phyloP scores from a whole-genome alignment of 2,113 vertebrate genomes.

The Myrmecobius fasciatus region DNA sequence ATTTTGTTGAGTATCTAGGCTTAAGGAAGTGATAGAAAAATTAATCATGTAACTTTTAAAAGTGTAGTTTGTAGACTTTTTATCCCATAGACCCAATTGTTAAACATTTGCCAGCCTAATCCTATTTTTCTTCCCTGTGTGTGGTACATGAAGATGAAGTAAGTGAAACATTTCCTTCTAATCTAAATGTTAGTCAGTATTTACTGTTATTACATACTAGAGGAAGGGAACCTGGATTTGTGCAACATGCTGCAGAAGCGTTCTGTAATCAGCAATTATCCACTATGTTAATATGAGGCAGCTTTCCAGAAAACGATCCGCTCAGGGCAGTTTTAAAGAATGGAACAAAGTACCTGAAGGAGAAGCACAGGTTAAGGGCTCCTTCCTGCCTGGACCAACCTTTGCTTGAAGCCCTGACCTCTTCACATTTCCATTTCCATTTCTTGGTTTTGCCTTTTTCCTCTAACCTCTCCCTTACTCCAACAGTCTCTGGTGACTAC shows the following conservation, averaged over 20 bases:
- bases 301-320: background rate
- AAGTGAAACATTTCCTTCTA: background rate
- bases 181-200: background rate
- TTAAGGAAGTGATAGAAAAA: background rate
- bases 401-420: background rate
- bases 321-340: background rate
- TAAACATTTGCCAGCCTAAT: background rate
- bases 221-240: background rate
- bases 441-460: background rate
- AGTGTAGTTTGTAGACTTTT: background rate
- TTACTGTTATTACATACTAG: background rate
- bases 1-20: background rate
- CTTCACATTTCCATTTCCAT: background rate
- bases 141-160: background rate
- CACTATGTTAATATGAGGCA: background rate
- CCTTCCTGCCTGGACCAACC: background rate
- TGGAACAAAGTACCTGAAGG: background rate
- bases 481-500: background rate
- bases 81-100: background rate
- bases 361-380: background rate
- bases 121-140: background rate
- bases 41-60: background rate
- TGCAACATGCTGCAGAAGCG: background rate
- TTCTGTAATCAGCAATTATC: background rate
- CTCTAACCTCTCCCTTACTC: background rate